phyloP scores from a whole-genome alignment of 1,140 invertebrate genomes.

The Geopemphigus sp. region DNA sequence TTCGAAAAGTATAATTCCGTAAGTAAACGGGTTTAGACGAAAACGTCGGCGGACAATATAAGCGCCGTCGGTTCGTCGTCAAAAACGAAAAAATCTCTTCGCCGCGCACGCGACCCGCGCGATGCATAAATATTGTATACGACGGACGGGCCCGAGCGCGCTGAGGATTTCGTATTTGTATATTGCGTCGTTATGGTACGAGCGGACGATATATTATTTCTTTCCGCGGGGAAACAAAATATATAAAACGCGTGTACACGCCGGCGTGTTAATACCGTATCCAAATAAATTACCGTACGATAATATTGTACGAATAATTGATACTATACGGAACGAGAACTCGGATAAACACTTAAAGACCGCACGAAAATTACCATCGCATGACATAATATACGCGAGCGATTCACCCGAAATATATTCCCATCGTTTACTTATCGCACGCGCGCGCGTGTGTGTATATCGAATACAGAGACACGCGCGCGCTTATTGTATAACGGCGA shows the following conservation, averaged over 20 bases:
- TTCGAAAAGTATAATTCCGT: no score
- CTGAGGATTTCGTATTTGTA: background rate
- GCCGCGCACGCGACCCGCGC: no score
- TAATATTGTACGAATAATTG: slow-evolving; percentile 16
- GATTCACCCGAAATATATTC: slow-evolving; percentile 6
- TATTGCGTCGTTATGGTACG: no score
- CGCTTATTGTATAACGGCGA: background rate
- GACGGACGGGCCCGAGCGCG: background rate
- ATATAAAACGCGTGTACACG: background rate
- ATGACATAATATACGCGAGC: slow-evolving; percentile 4
- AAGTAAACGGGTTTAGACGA: no score
- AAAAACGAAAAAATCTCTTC: no score
- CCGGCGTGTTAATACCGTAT: background rate
- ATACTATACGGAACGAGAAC: background rate
- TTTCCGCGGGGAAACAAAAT: slow-evolving; percentile 1
- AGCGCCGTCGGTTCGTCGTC: no score
- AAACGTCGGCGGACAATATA: no score
- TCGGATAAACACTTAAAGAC: slow-evolving; percentile 7
- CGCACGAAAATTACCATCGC: slow-evolving; percentile 15
- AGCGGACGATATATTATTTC: no score
- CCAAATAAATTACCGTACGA: slow-evolving; percentile 26
- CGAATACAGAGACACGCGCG: background rate
- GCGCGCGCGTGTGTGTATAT: background rate
- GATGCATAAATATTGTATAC: background rate
- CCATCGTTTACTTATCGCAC: background rate